Evolutionary conservation across 1,140 invertebrate species (phyloP).

Genomic region (Ceratosolen fusciceps): DNA sequence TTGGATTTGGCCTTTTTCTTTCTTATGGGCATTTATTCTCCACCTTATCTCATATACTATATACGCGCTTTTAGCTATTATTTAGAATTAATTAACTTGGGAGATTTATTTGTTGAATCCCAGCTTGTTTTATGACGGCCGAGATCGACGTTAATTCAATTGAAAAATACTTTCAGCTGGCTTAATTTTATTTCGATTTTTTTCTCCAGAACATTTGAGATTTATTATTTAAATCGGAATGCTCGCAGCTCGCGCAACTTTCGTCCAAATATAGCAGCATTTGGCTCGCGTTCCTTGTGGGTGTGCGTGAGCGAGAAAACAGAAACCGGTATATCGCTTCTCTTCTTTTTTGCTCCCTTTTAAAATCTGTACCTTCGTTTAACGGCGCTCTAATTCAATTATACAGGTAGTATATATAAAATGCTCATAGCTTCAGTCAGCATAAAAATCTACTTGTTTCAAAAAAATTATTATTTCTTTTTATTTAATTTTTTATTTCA

Average conservation of each 20-base stretch:
- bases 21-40: background rate
- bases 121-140: background rate
- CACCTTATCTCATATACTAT: background rate
- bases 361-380: constrained; percentile 4
- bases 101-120: background rate
- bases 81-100: background rate
- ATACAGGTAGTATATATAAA: background rate
- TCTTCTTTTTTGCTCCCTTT: background rate
- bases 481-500: no score
- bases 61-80: background rate
- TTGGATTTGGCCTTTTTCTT: background rate
- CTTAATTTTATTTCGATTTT: background rate
- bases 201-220: background rate
- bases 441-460: no score
- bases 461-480: no score
- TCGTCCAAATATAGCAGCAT: background rate
- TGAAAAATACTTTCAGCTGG: background rate
- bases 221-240: background rate
- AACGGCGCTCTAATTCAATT: constrained; percentile 12
- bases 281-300: background rate
- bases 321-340: background rate
- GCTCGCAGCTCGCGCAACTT: background rate
- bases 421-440: background rate
- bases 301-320: background rate
- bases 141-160: background rate